phyloP scores from a whole-genome alignment of 2,888 invertebrate species.

The Eristalinus sepulchralis region DNA sequence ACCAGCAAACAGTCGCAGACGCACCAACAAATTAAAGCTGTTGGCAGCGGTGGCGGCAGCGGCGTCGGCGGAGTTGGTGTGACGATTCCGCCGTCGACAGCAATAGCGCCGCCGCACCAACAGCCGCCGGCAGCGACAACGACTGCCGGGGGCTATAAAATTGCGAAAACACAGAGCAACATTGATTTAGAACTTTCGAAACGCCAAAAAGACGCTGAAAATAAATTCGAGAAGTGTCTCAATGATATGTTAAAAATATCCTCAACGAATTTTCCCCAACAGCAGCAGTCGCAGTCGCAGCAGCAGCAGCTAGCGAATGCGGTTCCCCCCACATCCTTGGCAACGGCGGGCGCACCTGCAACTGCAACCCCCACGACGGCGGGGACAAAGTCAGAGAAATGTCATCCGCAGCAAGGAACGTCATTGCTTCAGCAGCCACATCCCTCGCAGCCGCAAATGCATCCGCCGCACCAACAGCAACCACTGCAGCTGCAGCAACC shows the following conservation, averaged over 20 bases:
- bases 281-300: constrained; percentile 43
- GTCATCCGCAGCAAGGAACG: constrained; percentile 47
- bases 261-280: constrained; percentile 66
- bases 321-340: constrained; percentile 60
- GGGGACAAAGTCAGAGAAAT: constrained; percentile 66
- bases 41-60: not conserved
- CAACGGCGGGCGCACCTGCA: constrained; percentile 63
- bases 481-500: constrained; percentile 63
- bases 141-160: constrained; percentile 69
- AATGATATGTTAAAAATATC: constrained; percentile 79
- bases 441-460: constrained; percentile 44
- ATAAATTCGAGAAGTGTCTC: constrained; percentile 80
- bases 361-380: constrained; percentile 36
- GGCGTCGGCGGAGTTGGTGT: not conserved
- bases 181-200: constrained; percentile 75
- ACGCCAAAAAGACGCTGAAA: constrained; percentile 80
- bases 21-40: constrained; percentile 51
- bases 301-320: constrained; percentile 62
- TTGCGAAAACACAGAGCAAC: constrained; percentile 76
- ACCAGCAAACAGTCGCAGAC: constrained; percentile 48
- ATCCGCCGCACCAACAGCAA: constrained; percentile 64
- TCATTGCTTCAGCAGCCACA: constrained; percentile 51
- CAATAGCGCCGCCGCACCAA: constrained; percentile 23
- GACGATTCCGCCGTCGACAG: constrained; percentile 19
- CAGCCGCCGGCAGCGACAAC: constrained; percentile 23